Evolutionary conservation across 2,888 invertebrate species (phyloP).

Genomic region (Ashinkailepas kermadecensis): DNA sequence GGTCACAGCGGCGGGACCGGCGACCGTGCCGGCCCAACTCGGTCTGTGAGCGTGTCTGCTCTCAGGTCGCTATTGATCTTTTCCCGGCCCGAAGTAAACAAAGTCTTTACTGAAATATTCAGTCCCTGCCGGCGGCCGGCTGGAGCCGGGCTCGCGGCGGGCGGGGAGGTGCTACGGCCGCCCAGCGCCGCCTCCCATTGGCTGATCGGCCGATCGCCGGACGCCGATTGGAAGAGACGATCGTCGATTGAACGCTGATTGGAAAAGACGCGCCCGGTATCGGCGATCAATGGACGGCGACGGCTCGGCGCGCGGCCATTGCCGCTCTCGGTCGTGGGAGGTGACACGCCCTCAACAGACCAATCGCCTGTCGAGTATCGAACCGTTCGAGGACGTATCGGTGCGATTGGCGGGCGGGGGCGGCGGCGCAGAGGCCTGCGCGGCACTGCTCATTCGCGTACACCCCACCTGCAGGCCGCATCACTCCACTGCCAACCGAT

Average conservation of each 20-base stretch:
- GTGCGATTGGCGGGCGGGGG: not conserved
- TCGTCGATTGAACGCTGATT: conserved; percentile 16
- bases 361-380: not conserved
- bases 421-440: not conserved
- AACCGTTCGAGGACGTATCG: conserved; percentile 2
- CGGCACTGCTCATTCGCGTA: not conserved
- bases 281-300: not conserved
- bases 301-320: not conserved
- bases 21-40: no score
- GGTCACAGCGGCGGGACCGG: no score
- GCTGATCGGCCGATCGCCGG: conserved; percentile 9
- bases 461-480: not conserved
- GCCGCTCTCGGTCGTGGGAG: not conserved
- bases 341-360: not conserved
- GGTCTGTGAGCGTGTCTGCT: not conserved
- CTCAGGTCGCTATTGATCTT: conserved; percentile 17
- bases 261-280: conserved; percentile 17
- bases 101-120: conserved; percentile 18
- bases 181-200: not conserved
- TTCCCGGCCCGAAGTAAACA: conserved; percentile 17
- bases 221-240: conserved; percentile 18
- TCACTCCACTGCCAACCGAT: not conserved
- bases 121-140: conserved; percentile 1
- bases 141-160: not conserved
- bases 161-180: not conserved